Percentiles rank a stretch among this genome's conserved stretches.
These are phyloP conservation scores for Galemys pyrenaicus DNA, from an alignment of 2,113 vertebrate species.

Conservation along the genomic window DNA sequence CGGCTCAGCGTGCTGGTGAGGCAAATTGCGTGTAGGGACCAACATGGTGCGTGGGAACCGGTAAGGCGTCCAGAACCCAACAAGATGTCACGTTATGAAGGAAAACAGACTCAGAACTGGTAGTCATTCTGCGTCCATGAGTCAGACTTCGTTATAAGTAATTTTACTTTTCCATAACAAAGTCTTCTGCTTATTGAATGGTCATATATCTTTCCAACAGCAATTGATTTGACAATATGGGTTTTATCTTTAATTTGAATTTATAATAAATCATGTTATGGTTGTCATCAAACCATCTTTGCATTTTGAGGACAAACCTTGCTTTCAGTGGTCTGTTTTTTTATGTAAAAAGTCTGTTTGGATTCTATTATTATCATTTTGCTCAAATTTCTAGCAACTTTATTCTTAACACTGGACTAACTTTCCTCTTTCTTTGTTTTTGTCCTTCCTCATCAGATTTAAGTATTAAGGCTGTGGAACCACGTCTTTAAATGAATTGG, in stretches of 20 bases:
- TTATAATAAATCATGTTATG: background rate
- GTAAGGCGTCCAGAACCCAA: background rate
- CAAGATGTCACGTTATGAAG: background rate
- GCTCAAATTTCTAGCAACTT: background rate
- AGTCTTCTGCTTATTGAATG: background rate
- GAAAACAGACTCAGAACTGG: background rate
- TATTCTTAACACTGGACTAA: background rate
- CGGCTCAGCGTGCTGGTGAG: background rate
- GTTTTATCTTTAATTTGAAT: background rate
- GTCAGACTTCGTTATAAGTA: background rate
- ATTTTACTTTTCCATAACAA: background rate
- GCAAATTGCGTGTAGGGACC: fast-evolving
- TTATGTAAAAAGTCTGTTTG: background rate
- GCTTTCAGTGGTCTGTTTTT: background rate
- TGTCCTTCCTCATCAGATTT: background rate
- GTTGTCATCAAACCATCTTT: background rate
- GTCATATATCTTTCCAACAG: background rate
- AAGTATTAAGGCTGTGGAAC: background rate
- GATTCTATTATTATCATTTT: background rate
- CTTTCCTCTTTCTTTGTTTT: background rate
- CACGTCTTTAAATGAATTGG: constrained; percentile 4
- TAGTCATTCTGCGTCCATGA: fast-evolving
- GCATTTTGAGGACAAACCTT: background rate
- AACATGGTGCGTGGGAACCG: fast-evolving
- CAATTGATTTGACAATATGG: background rate